A percentile compares a stretch with the other conserved stretches of the same genome.
Evolutionary conservation across 1,140 invertebrate species (phyloP).

Genomic region (Popillia japonica): DNA sequence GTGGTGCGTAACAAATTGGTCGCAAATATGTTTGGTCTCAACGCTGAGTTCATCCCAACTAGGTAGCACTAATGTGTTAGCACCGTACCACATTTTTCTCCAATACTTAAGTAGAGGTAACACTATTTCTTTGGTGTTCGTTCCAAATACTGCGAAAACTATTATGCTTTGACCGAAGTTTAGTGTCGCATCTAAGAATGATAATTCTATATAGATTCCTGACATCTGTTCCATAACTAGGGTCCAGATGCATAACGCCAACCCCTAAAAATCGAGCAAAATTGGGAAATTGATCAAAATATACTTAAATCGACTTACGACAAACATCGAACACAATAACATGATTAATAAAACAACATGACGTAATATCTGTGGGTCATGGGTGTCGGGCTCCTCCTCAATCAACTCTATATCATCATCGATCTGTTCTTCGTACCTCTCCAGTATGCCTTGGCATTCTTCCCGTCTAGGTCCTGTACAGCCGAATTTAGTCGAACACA

Average conservation of each 20-base stretch:
- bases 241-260: constrained; percentile 87
- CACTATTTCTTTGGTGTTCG: constrained; percentile 78
- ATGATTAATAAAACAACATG: constrained; percentile 87
- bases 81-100: constrained; percentile 73
- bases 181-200: constrained; percentile 88
- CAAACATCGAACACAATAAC: constrained; percentile 85
- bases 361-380: constrained; percentile 77
- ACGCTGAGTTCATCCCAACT: constrained; percentile 75
- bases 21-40: constrained; percentile 84
- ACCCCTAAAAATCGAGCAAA: constrained; percentile 67
- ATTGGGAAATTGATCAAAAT: neutral
- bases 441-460: constrained; percentile 63
- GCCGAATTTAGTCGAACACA: constrained; percentile 62
- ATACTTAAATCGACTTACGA: constrained; percentile 67
- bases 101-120: constrained; percentile 70
- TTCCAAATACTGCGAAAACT: constrained; percentile 85
- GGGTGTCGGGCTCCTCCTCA: constrained; percentile 65
- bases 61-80: constrained; percentile 74
- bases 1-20: constrained; percentile 88
- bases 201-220: constrained; percentile 89
- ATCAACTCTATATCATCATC: constrained; percentile 63
- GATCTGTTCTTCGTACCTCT: constrained; percentile 65
- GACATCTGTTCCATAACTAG: constrained; percentile 84
- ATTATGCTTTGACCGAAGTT: constrained; percentile 90
- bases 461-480: constrained; percentile 63